Conservation (phyloP, 30 jellyfish, hydroid and myxozoan genomes). For the Rhopilema esculentum region DNA sequence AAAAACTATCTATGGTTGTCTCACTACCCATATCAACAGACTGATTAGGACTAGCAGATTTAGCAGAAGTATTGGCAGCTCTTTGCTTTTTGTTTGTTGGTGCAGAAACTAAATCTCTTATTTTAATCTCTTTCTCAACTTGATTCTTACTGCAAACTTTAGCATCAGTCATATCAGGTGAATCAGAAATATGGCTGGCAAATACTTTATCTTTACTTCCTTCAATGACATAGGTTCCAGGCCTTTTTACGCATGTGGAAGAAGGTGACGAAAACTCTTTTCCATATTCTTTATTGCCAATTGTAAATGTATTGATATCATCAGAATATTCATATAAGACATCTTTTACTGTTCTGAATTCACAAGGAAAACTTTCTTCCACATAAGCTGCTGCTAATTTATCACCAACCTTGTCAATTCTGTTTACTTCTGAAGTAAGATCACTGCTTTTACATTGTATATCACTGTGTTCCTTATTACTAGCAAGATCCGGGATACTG, state of each 20-base stretch:
- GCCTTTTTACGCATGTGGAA: neutral
- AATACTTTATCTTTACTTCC: neutral
- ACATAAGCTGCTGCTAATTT: neutral
- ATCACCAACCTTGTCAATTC: neutral
- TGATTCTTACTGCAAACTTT: neutral
- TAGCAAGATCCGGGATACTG: neutral
- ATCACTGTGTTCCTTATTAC: neutral
- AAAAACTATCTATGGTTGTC: too few species aligned
- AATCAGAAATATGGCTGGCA: neutral
- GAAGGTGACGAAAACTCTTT: neutral
- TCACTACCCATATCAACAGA: too few species aligned
- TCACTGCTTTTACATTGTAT: neutral
- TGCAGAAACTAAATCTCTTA: too few species aligned
- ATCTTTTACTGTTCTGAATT: constrained; percentile 33
- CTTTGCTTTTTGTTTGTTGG: too few species aligned
- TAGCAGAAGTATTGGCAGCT: too few species aligned
- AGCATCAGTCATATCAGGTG: neutral
- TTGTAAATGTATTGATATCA: neutral
- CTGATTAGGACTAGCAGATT: too few species aligned
- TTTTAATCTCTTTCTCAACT: neutral
- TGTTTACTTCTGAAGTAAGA: neutral
- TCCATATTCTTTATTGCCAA: neutral
- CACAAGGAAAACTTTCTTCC: constrained; percentile 27
- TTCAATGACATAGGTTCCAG: constrained; percentile 16
- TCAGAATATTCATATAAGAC: constrained; percentile 30